Conservation (phyloP, 2,797 vertebrate genomes). For the Rhinatrema bivittatum region DNA sequence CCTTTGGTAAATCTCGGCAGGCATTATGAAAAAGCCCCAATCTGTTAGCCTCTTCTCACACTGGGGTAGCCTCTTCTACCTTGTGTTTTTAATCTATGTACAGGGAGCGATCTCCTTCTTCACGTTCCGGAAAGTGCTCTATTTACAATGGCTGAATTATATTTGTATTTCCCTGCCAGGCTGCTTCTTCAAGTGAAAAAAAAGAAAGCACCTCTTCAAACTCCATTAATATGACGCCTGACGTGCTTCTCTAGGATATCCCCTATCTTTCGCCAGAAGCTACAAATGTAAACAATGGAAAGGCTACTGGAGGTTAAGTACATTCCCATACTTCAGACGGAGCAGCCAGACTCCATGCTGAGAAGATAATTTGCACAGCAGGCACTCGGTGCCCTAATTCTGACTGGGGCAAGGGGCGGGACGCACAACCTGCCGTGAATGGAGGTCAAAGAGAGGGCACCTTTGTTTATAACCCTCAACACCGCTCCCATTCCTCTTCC, state of each 20-base stretch:
- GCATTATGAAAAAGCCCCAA: too few species aligned
- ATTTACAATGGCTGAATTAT: constrained; percentile 30
- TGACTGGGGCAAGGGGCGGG: constrained; percentile 19
- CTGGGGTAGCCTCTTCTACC: too few species aligned
- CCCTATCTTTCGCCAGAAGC: constrained; percentile 64
- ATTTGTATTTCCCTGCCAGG: too few species aligned
- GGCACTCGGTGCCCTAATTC: constrained; percentile 49
- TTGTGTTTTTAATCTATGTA: too few species aligned
- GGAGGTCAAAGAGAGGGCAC: constrained; percentile 56
- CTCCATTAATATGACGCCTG: constrained; percentile 31
- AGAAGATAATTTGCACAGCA: constrained; percentile 59
- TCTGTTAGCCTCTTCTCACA: too few species aligned
- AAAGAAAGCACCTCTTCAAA: constrained; percentile 29
- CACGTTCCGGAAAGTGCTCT: constrained; percentile 20
- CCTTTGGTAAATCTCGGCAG: too few species aligned
- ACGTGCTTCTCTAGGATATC: constrained; percentile 46
- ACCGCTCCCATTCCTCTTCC: constrained; percentile 66
- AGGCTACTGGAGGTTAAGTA: constrained; percentile 70
- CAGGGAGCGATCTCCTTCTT: too few species aligned
- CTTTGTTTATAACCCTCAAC: constrained; percentile 58
- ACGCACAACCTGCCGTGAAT: constrained; percentile 25
- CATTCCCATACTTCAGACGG: constrained; percentile 62
- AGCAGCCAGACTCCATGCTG: constrained; percentile 51
- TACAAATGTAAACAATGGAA: constrained; percentile 67
- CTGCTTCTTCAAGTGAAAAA: not conserved